Evolutionary conservation across 2,797 vertebrate species (phyloP), one percentile per base, ranked within the genome.

Genomic region (Hippoglossus hippoglossus): DNA sequence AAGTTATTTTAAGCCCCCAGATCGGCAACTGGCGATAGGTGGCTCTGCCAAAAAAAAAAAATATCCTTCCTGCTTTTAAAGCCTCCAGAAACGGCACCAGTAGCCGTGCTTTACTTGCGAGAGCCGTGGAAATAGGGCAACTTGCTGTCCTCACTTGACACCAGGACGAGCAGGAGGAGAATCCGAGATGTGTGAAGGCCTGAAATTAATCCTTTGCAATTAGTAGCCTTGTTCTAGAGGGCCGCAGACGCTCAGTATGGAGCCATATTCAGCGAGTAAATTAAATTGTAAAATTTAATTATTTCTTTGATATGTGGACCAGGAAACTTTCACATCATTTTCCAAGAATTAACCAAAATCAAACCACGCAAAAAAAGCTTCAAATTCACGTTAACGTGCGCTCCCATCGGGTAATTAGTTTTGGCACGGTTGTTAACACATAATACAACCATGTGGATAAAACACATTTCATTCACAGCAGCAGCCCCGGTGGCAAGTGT

Each of bases 81-180:
- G 81, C 63, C 26, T 81, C 36, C 73, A 80, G 55, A 87, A 89
- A 79, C 67, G 21, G 74, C 12, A 56, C 84, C 86, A 81, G 85
- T 59, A 51, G 67, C 79, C 62, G 61, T 13, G 58, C 81, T 80
- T 85, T 41, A 25, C 78, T 89, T 21, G 3, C 64, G 77, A 80
- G 72, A 73, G 50, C 75, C 46, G 56, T 80, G 72, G 79, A 89
- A 90, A 80, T 79, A 62, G 86, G 82, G 53, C 80, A 67, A 67
- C 75, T 73, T 8, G 13, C 63, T 73, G 81, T 84, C 84, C 83
- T 86, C 7, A 63, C 73, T 63, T 11, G 68, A 81, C 82, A 84
- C 28, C 55, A 1, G 46, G 46, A 70, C 8, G 53, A 79, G 54
- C 64, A 57, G 18, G 56, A 55, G 66, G 57, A 52, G 66, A 79